Percentiles rank a stretch among this genome's conserved stretches.
Evolutionary conservation across 2,888 invertebrate genomes (phyloP).

Genomic region (Antheraea assamensis): DNA sequence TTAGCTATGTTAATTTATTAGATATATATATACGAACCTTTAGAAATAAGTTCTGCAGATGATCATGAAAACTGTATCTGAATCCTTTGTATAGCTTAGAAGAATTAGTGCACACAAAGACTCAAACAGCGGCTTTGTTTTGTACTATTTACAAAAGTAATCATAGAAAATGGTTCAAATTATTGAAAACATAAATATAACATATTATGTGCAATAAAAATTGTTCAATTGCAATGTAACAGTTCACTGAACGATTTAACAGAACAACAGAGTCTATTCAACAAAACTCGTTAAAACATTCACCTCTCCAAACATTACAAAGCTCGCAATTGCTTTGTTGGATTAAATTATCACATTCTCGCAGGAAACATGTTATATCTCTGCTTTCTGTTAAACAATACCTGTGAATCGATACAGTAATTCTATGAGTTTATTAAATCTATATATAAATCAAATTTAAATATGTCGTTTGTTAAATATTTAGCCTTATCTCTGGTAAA

Average conservation of each 20-base stretch:
- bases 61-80: background rate
- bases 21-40: background rate
- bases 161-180: background rate
- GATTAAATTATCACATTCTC: conserved; percentile 17
- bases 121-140: too few species aligned
- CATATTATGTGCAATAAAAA: background rate
- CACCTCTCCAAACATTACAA: background rate
- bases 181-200: background rate
- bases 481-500: too few species aligned
- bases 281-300: conserved; percentile 3
- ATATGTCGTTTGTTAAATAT: too few species aligned
- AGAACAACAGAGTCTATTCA: background rate
- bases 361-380: conserved; percentile 3
- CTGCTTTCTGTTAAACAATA: background rate
- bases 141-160: background rate
- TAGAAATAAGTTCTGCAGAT: background rate
- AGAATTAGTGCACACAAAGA: background rate
- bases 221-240: background rate
- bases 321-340: background rate
- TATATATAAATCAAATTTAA: too few species aligned
- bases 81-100: background rate
- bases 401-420: conserved; percentile 4
- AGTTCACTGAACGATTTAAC: background rate
- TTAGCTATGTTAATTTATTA: too few species aligned
- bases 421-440: background rate